Evolutionary conservation across 2,888 invertebrate genomes (phyloP).

Genomic region (Caenorhabditis imperialis): DNA sequence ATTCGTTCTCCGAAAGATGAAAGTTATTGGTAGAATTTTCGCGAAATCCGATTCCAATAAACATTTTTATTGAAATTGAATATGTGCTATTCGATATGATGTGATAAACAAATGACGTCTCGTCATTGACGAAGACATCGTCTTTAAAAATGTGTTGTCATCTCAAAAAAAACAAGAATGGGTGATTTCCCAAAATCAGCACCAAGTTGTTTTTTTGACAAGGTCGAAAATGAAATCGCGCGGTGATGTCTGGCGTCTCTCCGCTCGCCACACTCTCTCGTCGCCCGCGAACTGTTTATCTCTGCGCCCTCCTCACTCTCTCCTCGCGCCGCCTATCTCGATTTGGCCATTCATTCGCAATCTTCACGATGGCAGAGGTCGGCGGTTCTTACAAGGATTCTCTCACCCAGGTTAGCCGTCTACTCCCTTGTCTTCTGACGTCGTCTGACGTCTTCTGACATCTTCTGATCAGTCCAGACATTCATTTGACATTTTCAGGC

Average conservation of each 20-base stretch:
- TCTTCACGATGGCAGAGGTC: slow-evolving; percentile 72
- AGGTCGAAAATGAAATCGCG: no score
- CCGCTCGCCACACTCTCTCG: slow-evolving; percentile 9
- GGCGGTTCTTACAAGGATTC: slow-evolving; percentile 72
- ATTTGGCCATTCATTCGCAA: slow-evolving; percentile 39
- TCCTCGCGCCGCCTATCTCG: slow-evolving; percentile 39
- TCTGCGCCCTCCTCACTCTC: slow-evolving; percentile 14
- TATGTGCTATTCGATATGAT: no score
- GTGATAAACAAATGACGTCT: no score
- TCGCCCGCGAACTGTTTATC: slow-evolving; percentile 18
- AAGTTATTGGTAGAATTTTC: slow-evolving; percentile 42
- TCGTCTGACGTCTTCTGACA: slow-evolving; percentile 5
- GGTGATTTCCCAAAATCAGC: no score
- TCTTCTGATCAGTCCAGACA: not conserved
- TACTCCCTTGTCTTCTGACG: no score
- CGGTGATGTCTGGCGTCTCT: slow-evolving; percentile 15
- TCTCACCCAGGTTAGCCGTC: slow-evolving; percentile 68
- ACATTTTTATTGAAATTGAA: no score
- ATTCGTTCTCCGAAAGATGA: slow-evolving; percentile 44
- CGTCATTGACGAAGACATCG: no score
- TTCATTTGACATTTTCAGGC: slow-evolving; percentile 33
- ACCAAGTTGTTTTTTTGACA: no score
- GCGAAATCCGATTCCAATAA: no score
- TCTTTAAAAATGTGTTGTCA: no score
- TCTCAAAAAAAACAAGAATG: no score